These are phyloP conservation scores for Isurus oxyrinchus DNA, from an alignment of 2,113 vertebrate species.

Conservation along the genomic window DNA sequence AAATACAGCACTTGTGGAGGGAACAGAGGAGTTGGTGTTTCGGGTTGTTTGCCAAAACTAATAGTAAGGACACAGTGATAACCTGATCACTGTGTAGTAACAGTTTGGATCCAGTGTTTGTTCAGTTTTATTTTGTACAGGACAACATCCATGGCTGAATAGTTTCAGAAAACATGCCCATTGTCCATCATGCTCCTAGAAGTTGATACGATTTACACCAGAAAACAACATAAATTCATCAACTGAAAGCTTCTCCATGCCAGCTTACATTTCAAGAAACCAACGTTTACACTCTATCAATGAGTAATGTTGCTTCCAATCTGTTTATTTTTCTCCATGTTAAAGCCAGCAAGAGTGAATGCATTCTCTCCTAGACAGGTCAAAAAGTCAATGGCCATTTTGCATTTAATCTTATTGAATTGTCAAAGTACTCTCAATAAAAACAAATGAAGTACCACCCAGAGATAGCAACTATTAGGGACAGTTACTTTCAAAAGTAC, in stretches of 20 bases:
- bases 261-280: neutral
- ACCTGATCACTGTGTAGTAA: neutral
- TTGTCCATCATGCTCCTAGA: neutral
- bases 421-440: neutral
- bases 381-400: neutral
- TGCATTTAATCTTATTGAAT: neutral
- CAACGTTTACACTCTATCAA: neutral
- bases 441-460: neutral
- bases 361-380: neutral
- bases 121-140: neutral
- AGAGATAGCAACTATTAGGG: neutral
- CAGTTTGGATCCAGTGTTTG: neutral
- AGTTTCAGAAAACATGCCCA: neutral
- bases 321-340: neutral
- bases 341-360: neutral
- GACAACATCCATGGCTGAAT: neutral
- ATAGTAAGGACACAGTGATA: neutral
- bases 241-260: neutral
- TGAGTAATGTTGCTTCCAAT: neutral
- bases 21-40: neutral
- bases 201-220: neutral
- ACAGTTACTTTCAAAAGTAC: neutral
- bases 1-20: neutral
- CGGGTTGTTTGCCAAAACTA: neutral
- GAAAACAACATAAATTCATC: neutral